Evolutionary conservation across 2,888 invertebrate genomes (phyloP).

Genomic region (Polydrusus pterygomalis): DNA sequence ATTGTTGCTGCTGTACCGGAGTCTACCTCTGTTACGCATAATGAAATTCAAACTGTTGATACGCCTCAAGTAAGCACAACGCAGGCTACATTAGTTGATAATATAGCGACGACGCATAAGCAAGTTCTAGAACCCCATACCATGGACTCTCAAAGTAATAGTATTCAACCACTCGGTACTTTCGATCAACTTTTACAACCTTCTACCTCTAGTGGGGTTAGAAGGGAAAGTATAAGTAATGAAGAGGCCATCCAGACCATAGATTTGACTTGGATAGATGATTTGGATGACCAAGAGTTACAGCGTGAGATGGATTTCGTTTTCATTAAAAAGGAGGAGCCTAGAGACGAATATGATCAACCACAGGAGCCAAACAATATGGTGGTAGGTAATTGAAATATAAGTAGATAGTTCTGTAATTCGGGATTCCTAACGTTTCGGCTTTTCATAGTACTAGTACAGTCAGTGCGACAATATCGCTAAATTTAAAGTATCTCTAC

Average conservation of each 20-base stretch:
- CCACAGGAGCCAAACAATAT: slow-evolving; percentile 4
- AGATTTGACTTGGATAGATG: slow-evolving; percentile 44
- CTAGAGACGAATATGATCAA: slow-evolving; percentile 4
- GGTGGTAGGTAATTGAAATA: slow-evolving; percentile 20
- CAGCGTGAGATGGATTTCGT: slow-evolving; percentile 40
- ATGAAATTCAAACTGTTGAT: too few relatives aligned
- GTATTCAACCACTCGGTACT: background rate
- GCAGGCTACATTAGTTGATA: too few relatives aligned
- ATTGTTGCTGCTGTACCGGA: background rate
- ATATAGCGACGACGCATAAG: too few relatives aligned
- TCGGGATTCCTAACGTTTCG: too few relatives aligned
- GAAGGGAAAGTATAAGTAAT: background rate
- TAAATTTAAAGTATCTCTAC: too few relatives aligned
- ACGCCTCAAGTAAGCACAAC: too few relatives aligned
- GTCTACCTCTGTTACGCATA: too few relatives aligned
- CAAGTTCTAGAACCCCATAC: too few relatives aligned
- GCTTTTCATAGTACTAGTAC: too few relatives aligned
- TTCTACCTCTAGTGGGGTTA: background rate
- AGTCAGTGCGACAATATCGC: too few relatives aligned
- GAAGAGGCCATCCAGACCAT: slow-evolving; percentile 20
- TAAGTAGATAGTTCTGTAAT: background rate
- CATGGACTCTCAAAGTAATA: background rate
- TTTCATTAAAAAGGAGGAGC: slow-evolving; percentile 35
- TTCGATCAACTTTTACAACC: background rate
- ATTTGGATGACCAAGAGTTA: slow-evolving; percentile 30